Evolutionary conservation across 2,888 invertebrate genomes (phyloP), one percentile per base, ranked within the genome.

Genomic region (Pristionchus japonicus): DNA sequence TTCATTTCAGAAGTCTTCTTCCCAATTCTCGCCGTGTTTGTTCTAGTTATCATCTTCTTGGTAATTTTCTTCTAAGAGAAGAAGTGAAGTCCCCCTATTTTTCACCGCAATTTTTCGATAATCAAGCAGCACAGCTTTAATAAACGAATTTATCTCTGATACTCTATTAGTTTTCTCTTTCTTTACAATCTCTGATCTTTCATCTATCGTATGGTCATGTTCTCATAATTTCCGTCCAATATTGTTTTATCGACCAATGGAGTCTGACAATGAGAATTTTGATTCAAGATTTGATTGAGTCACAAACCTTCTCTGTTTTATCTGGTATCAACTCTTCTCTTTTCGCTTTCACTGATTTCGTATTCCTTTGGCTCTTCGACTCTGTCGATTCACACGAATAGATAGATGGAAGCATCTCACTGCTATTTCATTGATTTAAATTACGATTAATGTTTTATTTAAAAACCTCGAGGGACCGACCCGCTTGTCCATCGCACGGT

Each of bases 111-210:
- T 31, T 6, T 17, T 6, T 27, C n/a, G n/a, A 23, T 61, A 6
- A 23, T n/a, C 27, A 4, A 27, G 23, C 61, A n/a, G 6, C 2
- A 61, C 27, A 61, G n/a, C 61, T 7, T 34, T 34, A 67, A 67
- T 67, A 67, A 61, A 61, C 17, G 67, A 67, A 67, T 67, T 31
- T 67, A 67, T 67, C 34, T 67, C 34, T 67, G 67, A 67, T 67
- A 67, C 67, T 67, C 67, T 67, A 34, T n/a, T 31, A 27, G 67
- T 67, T 67, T 67, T 67, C 67, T 67, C 67, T 34, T 67, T 67
- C 67, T 67, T 67, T 27, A 27, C 34, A 67, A 27, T 67, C 34
- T 11, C 34, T 34, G 67, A 67, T 67, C 67, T 31, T 67, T 67
- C 17, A 67, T 67, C 67, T 67, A 67, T 34, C 31, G 67, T 15